phyloP scores from a whole-genome alignment of 2,797 vertebrate genomes.

The Etheostoma perlongum region DNA sequence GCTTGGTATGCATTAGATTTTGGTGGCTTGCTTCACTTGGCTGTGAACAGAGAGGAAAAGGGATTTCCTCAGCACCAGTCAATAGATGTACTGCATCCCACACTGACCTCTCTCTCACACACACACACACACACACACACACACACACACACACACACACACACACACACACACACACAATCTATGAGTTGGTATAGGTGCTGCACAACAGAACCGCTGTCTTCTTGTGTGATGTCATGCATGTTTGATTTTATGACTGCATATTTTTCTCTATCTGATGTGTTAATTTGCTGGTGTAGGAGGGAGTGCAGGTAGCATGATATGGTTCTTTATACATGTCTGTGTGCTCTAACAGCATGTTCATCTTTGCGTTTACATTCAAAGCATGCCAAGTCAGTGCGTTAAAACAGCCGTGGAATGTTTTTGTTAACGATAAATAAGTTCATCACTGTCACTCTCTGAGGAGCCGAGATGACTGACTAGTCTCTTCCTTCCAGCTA shows the following conservation, averaged over 20 bases:
- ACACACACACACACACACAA: constrained; percentile 19
- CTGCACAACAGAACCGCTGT: constrained; percentile 39
- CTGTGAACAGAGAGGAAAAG: constrained; percentile 69
- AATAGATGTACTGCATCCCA: constrained; percentile 63
- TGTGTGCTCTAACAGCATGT: constrained; percentile 6
- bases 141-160: too few species aligned
- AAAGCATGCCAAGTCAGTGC: constrained; percentile 9
- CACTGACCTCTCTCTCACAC: constrained; percentile 56
- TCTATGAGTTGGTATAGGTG: constrained; percentile 7
- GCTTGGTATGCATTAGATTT: constrained; percentile 75
- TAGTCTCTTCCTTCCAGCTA: constrained; percentile 36
- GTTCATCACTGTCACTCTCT: constrained; percentile 45
- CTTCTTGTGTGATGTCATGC: constrained; percentile 41
- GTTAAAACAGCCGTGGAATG: constrained; percentile 19
- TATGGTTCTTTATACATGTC: constrained; percentile 32
- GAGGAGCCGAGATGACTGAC: constrained; percentile 43
- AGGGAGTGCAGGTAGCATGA: constrained; percentile 35
- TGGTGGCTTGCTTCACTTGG: constrained; percentile 46
- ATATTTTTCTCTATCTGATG: constrained; percentile 29
- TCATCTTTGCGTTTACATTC: constrained; percentile 39
- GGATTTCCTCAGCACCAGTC: constrained; percentile 81
- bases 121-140: constrained; percentile 23
- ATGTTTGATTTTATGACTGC: constrained; percentile 51
- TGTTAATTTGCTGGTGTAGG: constrained; percentile 15
- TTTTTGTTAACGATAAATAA: constrained; percentile 38